Evolutionary conservation across 1,140 invertebrate genomes (phyloP), one percentile per base, ranked within the genome.

Genomic region (Micrasema longulum): DNA sequence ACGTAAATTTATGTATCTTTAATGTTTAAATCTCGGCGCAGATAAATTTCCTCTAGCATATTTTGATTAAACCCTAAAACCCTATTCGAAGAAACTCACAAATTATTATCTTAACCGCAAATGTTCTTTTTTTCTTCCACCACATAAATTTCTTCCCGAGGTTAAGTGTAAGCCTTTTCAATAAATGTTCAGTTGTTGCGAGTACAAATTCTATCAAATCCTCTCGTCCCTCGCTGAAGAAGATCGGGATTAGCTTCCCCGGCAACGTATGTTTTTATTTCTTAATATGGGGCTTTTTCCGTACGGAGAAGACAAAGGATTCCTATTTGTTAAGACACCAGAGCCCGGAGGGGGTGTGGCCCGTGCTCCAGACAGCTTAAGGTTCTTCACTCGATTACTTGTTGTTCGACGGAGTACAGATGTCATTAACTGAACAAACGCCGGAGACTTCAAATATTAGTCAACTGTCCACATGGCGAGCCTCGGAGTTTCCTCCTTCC

Each of bases 381-480:
- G 57, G 69, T 69, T 67, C 72, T 63, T 48, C 36, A 65, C 20
- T 57, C 66, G 67, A 74, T 74, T 74, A 60, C 72, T 63, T 63
- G 66, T 62, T 47, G 72, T 68, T 45, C 65, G 16, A 50, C 55
- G 26, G 57, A 26, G 43, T 65, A 66, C 57, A 55, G 69, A 50
- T 70, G 68, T 66, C 72, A 70, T 74, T 73, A 73, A 63, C 60
- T 50, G 67, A 41, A 73, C 66, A 69, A 73, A 69, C 57, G 66
- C 18, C 48, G 7, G 55, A 12, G 12, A 60, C 26, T 35, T 57
- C 55, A 43, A 60, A 60, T 60, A 41, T 60, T 22, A 43, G 36
- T 14, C 16, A 38, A 60, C 53, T 20, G 55, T 60, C 23, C 12
- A 11, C 36, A 22, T 18, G n/a, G 11, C n/a, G 50, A 9, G 22